Evolutionary conservation across 2,113 vertebrate genomes (phyloP).

Genomic region (Pavo muticus): DNA sequence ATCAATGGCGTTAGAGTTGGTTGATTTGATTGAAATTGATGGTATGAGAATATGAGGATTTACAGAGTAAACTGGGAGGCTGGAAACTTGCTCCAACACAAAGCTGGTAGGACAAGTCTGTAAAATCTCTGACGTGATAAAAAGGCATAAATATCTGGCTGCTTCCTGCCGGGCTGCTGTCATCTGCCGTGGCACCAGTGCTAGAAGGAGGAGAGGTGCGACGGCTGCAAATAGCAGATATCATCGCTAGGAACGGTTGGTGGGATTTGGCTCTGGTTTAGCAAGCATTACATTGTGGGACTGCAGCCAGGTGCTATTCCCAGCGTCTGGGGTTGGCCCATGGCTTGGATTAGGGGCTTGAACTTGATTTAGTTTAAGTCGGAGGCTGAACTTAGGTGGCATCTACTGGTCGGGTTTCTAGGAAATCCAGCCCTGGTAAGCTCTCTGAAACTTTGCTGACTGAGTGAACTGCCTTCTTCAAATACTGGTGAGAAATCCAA

Average conservation of each 20-base stretch:
- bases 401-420: constrained; percentile 19
- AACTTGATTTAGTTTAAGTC: constrained; percentile 38
- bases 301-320: constrained; percentile 26
- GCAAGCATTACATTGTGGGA: neutral
- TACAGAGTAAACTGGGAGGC: neutral
- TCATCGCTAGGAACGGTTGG: constrained; percentile 1
- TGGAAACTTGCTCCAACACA: neutral
- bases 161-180: neutral
- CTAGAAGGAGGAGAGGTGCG: neutral
- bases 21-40: constrained; percentile 10
- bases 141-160: neutral
- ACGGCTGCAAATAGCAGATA: constrained; percentile 5
- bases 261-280: constrained; percentile 41
- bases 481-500: constrained; percentile 9
- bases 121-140: constrained; percentile 26
- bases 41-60: neutral
- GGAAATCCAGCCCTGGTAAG: neutral
- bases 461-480: neutral
- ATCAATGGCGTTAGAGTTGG: neutral
- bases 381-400: constrained; percentile 41
- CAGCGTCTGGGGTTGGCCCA: neutral
- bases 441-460: neutral
- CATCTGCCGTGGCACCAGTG: neutral
- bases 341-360: constrained; percentile 30
- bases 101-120: neutral